Base-by-base conservation (phyloP, 2,113 vertebrate species). In the Syngnathus scovelli region DNA sequence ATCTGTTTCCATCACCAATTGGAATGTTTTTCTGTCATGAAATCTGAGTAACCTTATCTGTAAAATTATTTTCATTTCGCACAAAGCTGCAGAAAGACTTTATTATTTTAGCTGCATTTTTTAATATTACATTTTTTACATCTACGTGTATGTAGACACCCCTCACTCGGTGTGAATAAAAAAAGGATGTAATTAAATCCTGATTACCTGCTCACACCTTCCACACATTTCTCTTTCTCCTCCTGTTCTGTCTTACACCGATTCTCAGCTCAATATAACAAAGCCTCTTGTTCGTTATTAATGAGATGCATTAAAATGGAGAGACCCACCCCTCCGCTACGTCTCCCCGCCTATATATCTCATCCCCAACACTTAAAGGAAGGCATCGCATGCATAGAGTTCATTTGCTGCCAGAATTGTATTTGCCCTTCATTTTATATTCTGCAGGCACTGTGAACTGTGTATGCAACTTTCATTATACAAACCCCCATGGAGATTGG, bases 291-390 rank as follows among this genome's bases (percentile, higher is more conserved):
- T 78, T 80, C 51, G 43, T 43, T 80, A 73, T 75, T 84, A 86
- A 88, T 88, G 78, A 83, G 69, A 86, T 86, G 74, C 82, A 88
- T 85, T 86, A 84, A 86, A 85, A 64, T 60, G 38, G 67, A 73
- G 64, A 68, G 49, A 76, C 76, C 64, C 67, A 69, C 61, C 27
- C 46, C 60, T 9, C 61, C 39, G 21, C 66, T 12, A 16, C 27
- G 39, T 41, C 16, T 37, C 18, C 61, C 48, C 11, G 6, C 39
- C 62, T 19, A 56, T 43, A 62, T 68, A 62, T 68, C 48, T 58
- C 61, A 51, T 44, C 55, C 41, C 27, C 41, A 72, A 66, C 49
- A 78, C 75, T 75, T 79, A 51, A 68, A 76, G n/a, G 18, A 68
- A 76, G n/a, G 18, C 70, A 51, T 27, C 13, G 15, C 61, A 68